A percentile compares a stretch with the other conserved stretches of the same genome.
These are phyloP conservation scores for Myopa testacea DNA, from an alignment of 2,888 invertebrate species.

Conservation along the genomic window DNA sequence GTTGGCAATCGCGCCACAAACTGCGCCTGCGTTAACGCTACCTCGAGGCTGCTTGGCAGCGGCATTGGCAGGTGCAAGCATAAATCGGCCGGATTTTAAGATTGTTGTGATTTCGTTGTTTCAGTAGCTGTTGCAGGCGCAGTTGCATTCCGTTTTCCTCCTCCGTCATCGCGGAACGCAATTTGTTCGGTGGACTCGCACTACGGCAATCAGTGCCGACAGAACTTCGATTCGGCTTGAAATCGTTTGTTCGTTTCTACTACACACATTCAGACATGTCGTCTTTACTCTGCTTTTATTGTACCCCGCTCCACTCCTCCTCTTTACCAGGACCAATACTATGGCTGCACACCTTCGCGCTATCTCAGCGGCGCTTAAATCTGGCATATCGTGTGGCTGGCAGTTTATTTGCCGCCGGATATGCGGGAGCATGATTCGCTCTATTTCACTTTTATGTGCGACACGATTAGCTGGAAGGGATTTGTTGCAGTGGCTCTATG, in stretches of 20 bases:
- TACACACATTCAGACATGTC: background rate
- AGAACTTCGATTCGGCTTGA: background rate
- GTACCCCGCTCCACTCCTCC: background rate
- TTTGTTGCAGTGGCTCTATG: conserved; percentile 13
- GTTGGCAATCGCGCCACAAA: background rate
- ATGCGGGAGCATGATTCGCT: conserved; percentile 45
- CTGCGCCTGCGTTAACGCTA: background rate
- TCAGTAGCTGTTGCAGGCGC: background rate
- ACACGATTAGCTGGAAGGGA: conserved; percentile 31
- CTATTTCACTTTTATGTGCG: conserved; percentile 43
- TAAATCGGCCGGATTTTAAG: conserved; percentile 19
- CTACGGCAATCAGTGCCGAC: conserved; percentile 10
- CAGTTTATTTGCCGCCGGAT: conserved; percentile 45
- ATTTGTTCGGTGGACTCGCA: background rate
- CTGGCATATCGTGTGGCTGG: conserved; percentile 18
- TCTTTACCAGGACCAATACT: background rate
- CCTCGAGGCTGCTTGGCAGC: background rate
- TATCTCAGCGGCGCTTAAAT: background rate
- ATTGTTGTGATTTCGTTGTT: conserved; percentile 10
- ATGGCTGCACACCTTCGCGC: background rate
- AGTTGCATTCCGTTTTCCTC: background rate
- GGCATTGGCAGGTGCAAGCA: background rate
- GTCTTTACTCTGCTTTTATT: conserved; percentile 17
- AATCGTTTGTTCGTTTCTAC: background rate
- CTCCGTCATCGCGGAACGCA: background rate